Conservation (phyloP, 1,140 invertebrate genomes). For the Rhyacophila brunnea region DNA sequence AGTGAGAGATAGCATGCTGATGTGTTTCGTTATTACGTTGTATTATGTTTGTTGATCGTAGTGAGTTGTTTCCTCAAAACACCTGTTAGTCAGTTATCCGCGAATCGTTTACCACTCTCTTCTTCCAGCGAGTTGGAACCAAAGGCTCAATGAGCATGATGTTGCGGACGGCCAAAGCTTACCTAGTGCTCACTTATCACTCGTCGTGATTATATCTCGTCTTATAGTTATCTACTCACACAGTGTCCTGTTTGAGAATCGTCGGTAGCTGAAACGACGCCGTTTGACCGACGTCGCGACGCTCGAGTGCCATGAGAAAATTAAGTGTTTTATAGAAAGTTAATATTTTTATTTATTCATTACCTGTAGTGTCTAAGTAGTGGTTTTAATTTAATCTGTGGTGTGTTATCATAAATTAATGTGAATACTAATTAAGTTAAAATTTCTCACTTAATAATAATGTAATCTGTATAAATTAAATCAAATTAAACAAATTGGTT, state of each 20-base stretch:
- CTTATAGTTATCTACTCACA: background rate
- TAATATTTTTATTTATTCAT: no score
- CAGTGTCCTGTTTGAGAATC: background rate
- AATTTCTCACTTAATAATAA: no score
- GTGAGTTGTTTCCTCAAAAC: background rate
- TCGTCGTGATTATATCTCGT: slow-evolving; percentile 15
- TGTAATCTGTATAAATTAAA: no score
- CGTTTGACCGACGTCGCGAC: slow-evolving; percentile 8
- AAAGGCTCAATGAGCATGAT: slow-evolving; percentile 2
- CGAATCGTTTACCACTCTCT: slow-evolving; percentile 11
- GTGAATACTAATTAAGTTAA: no score
- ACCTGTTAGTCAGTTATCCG: background rate
- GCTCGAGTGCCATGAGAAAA: background rate
- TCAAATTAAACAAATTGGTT: no score
- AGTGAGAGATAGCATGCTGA: no score
- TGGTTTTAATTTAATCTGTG: no score
- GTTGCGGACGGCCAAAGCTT: slow-evolving; percentile 3
- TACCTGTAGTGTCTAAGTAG: no score
- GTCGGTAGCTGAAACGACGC: background rate
- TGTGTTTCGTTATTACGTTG: no score
- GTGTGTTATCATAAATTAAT: no score
- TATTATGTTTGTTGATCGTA: no score
- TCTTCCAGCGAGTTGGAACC: slow-evolving; percentile 4
- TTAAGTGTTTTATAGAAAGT: no score
- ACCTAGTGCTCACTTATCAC: slow-evolving; percentile 18